Conservation (phyloP, 2,888 invertebrate species). For the Pinctada fucata region DNA sequence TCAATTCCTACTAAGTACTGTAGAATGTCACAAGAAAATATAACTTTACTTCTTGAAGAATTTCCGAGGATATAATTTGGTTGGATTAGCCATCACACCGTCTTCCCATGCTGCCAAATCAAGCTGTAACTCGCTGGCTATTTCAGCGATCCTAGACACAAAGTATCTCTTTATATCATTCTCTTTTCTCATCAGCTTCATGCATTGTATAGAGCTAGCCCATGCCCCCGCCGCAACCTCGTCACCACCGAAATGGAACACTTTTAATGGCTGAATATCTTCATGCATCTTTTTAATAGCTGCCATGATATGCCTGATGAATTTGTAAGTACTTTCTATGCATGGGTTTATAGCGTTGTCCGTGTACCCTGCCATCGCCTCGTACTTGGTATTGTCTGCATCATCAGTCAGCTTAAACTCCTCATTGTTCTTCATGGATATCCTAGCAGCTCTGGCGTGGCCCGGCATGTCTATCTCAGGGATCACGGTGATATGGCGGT, state of each 20-base stretch:
- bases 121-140: constrained; percentile 47
- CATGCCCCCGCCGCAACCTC: constrained; percentile 63
- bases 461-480: constrained; percentile 75
- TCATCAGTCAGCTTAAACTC: constrained; percentile 58
- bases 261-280: constrained; percentile 55
- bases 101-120: constrained; percentile 56
- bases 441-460: constrained; percentile 70
- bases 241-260: constrained; percentile 69
- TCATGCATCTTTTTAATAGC: constrained; percentile 51
- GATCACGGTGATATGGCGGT: constrained; percentile 67
- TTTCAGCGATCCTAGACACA: constrained; percentile 51
- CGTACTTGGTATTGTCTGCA: constrained; percentile 53
- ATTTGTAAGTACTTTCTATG: constrained; percentile 65
- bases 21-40: not conserved
- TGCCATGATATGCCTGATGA: constrained; percentile 57
- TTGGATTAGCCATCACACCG: constrained; percentile 47
- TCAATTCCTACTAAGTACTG: too few species aligned
- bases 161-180: constrained; percentile 41
- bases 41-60: not conserved
- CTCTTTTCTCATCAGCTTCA: constrained; percentile 34
- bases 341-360: constrained; percentile 72
- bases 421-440: constrained; percentile 63
- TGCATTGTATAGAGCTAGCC: constrained; percentile 52
- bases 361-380: constrained; percentile 64
- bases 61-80: constrained; percentile 33